phyloP scores from a whole-genome alignment of 2,888 invertebrate species.

The Heliconius erato region DNA sequence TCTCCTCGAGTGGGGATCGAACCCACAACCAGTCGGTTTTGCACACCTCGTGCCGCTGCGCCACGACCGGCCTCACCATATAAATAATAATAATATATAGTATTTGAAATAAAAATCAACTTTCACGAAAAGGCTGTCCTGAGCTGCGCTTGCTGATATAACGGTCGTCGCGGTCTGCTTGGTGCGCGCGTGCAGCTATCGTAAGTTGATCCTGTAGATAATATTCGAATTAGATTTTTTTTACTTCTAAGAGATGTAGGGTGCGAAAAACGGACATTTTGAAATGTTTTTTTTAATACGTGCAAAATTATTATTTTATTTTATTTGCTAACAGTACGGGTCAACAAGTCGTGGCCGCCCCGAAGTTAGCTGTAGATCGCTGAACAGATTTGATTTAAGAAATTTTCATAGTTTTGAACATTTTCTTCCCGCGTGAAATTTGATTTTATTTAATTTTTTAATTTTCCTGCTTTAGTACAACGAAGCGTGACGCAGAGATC shows the following conservation, averaged over 20 bases:
- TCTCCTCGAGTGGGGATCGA: too few relatives aligned
- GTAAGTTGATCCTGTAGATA: slow-evolving; percentile 80
- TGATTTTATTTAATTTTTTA: too few relatives aligned
- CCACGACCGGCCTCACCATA: too few relatives aligned
- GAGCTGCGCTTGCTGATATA: slow-evolving; percentile 60
- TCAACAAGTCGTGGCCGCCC: too few relatives aligned
- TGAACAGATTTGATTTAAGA: too few relatives aligned
- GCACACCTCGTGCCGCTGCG: too few relatives aligned
- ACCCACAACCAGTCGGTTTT: too few relatives aligned
- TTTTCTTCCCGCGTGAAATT: too few relatives aligned
- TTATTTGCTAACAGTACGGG: neutral
- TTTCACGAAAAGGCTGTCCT: slow-evolving; percentile 45
- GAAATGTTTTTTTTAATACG: neutral
- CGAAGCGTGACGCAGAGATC: too few relatives aligned
- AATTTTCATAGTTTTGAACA: too few relatives aligned
- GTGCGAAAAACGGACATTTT: slow-evolving; percentile 12
- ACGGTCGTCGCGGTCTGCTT: slow-evolving; percentile 76
- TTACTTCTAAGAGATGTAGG: slow-evolving; percentile 33
- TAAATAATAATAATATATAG: slow-evolving; percentile 9
- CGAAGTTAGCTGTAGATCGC: too few relatives aligned
- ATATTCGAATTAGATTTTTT: slow-evolving; percentile 46
- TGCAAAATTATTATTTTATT: neutral
- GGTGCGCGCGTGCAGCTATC: slow-evolving; percentile 68
- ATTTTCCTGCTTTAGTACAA: too few relatives aligned
- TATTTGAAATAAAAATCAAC: slow-evolving; percentile 31